These are phyloP conservation scores for Poecilia picta DNA, from an alignment of 2,797 vertebrate genomes.

Conservation along the genomic window DNA sequence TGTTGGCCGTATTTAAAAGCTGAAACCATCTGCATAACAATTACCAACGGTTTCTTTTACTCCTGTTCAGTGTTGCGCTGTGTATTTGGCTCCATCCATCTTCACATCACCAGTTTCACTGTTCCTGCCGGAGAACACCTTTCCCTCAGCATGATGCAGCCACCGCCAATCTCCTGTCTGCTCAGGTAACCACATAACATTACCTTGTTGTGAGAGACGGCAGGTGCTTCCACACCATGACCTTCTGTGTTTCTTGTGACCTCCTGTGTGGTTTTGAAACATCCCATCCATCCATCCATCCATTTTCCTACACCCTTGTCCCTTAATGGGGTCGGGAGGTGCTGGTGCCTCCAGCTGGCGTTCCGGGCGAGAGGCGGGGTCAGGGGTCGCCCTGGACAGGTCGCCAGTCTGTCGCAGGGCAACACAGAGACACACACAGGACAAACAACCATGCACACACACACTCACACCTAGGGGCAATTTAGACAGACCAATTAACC, in stretches of 20 bases:
- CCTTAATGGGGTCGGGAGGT: too few species aligned
- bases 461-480: too few species aligned
- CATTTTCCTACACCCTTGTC: too few species aligned
- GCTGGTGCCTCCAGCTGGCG: too few species aligned
- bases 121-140: not conserved
- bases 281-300: not conserved
- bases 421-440: too few species aligned
- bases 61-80: too few species aligned
- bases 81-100: not conserved
- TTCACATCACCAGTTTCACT: not conserved
- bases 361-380: too few species aligned
- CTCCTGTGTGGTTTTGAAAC: not conserved
- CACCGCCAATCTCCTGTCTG: not conserved
- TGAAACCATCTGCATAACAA: not conserved
- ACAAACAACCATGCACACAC: too few species aligned
- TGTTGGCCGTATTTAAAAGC: slow-evolving; percentile 4
- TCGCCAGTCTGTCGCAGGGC: too few species aligned
- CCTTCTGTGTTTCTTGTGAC: not conserved
- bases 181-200: not conserved
- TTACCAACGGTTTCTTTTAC: not conserved
- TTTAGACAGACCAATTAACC: too few species aligned
- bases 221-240: not conserved
- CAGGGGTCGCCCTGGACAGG: too few species aligned
- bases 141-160: not conserved
- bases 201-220: not conserved